These are phyloP conservation scores for Drosophila lutescens DNA, from an alignment of 2,888 invertebrate genomes.

Conservation along the genomic window DNA sequence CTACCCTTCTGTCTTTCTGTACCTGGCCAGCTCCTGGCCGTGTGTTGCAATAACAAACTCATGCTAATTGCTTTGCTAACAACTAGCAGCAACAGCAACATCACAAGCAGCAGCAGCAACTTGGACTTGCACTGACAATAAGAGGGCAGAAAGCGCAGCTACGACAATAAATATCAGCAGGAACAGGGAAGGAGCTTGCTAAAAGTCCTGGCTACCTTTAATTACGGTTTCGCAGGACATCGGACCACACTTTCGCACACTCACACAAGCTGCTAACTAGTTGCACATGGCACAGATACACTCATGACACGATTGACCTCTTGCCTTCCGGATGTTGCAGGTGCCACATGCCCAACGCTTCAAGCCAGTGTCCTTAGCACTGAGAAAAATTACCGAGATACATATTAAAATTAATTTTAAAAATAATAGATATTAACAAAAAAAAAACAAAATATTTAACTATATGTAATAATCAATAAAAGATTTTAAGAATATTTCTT, in stretches of 20 bases:
- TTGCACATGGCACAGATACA: slow-evolving; percentile 54
- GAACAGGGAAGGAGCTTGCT: slow-evolving; percentile 38
- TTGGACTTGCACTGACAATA: slow-evolving; percentile 57
- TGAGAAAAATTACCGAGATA: not conserved
- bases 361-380: slow-evolving; percentile 1
- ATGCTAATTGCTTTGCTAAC: slow-evolving; percentile 81
- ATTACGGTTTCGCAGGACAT: slow-evolving; percentile 62
- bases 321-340: slow-evolving; percentile 55
- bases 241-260: slow-evolving; percentile 49
- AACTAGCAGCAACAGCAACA: slow-evolving; percentile 63
- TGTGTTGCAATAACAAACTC: slow-evolving; percentile 68
- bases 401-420: not conserved
- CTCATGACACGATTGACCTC: slow-evolving; percentile 64
- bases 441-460: no score
- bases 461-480: no score
- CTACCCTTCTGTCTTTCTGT: not conserved
- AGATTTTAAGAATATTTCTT: no score
- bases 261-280: slow-evolving; percentile 33
- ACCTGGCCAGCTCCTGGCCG: slow-evolving; percentile 32
- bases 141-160: slow-evolving; percentile 47
- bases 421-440: no score
- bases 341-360: slow-evolving; percentile 39
- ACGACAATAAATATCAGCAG: slow-evolving; percentile 70
- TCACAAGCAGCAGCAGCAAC: slow-evolving; percentile 44
- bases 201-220: slow-evolving; percentile 61